Evolutionary conservation across 2,113 vertebrate genomes (phyloP), one percentile per base, ranked within the genome.

Genomic region (Sapayoa aenigma): DNA sequence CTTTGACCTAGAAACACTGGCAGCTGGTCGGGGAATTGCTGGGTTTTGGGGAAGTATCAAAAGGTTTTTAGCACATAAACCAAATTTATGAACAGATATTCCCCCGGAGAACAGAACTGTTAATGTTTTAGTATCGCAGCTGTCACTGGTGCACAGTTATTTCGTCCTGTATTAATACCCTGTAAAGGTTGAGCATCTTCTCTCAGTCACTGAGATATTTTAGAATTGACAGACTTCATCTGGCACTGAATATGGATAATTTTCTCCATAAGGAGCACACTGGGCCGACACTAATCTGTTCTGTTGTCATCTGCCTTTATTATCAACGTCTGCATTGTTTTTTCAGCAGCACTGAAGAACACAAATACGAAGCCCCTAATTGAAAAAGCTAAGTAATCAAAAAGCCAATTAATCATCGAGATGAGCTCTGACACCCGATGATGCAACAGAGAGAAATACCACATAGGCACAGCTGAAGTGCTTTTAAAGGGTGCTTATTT

Each of bases 331-430:
- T 95, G 93, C 92, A 69, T 95, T 97, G 92, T 96, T 94, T 95
- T 96, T 72, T 27, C 90, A 23, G 83, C 83, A 58, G 87, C 94
- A 50, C 1, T 30, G 62, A 94, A 55, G 67, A 97, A 95, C 94
- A 94, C 65, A 97, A 93, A 97, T 96, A 95, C 1, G 39, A 91
- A 96, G 96, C 72, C 69, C 90, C 90, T 97, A 98, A 98, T 84
- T 97, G 97, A 96, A 96, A 97, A 97, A 96, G 95, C 93, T 77
- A 96, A 90, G 92, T 92, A 97, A 98, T 97, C 96, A 97, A 96
- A 98, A 97, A 97, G 96, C 80, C 96, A 98, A 98, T 98, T 98
- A 98, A 98, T 98, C 97, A 98, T 42, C 92, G 55, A 96, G 96
- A 98, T 92, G 96, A 96, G 93, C 93, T 86, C 86, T 62, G 88